Percentiles rank a stretch among this genome's conserved stretches.
Evolutionary conservation across 2,113 vertebrate species (phyloP).

Genomic region (Chionis minor): DNA sequence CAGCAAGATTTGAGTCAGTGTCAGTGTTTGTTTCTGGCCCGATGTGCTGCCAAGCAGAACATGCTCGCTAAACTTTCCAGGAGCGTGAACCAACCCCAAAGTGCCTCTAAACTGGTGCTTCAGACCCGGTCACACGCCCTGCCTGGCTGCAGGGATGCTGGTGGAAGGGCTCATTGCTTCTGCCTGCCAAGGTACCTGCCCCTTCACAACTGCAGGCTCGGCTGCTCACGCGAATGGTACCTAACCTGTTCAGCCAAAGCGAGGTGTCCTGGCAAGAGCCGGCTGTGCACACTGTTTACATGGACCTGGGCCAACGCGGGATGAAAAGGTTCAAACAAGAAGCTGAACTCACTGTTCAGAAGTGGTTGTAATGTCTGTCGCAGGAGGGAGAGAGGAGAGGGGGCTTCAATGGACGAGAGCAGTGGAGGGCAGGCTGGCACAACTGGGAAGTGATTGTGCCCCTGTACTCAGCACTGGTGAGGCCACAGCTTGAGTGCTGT

Average conservation of each 20-base stretch:
- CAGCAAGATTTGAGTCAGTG: neutral
- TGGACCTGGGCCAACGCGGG: neutral
- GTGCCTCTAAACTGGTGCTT: neutral
- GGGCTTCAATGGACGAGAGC: neutral
- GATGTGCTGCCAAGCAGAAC: neutral
- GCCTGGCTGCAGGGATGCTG: neutral
- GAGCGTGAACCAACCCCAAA: neutral
- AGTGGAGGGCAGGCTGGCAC: neutral
- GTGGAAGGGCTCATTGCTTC: neutral
- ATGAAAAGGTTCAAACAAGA: neutral
- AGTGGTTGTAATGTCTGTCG: neutral
- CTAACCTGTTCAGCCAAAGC: neutral
- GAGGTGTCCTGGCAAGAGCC: neutral
- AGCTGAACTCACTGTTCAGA: neutral
- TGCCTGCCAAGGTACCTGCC: neutral
- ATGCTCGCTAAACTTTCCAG: neutral
- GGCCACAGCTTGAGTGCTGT: too few relatives aligned
- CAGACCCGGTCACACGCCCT: neutral
- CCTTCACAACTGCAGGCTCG: neutral
- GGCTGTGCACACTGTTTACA: neutral
- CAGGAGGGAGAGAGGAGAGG: neutral
- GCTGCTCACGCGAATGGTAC: accelerated
- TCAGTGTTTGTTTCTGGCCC: neutral
- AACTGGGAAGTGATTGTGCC: too few relatives aligned
- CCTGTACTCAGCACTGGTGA: too few relatives aligned